phyloP scores from a whole-genome alignment of 2,113 vertebrate genomes.

The Riparia riparia region DNA sequence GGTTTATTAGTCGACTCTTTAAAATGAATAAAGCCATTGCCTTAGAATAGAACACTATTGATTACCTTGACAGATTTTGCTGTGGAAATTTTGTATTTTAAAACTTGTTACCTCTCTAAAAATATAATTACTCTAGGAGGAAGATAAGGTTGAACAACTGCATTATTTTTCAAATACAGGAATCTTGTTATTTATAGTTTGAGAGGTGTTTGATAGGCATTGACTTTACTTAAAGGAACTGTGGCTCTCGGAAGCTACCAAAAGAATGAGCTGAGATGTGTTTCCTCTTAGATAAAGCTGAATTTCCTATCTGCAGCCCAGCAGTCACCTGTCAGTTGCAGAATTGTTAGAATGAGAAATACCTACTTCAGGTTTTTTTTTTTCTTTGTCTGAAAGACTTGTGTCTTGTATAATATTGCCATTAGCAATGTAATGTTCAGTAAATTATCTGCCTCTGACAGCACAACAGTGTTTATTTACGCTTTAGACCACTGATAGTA shows the following conservation, averaged over 20 bases:
- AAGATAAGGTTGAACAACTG: constrained; percentile 29
- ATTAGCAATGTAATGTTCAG: not conserved
- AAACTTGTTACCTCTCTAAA: constrained; percentile 26
- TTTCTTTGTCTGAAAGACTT: not conserved
- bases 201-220: not conserved
- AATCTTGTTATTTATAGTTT: not conserved
- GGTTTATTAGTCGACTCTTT: not conserved
- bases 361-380: not conserved
- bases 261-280: constrained; percentile 4
- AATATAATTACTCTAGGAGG: constrained; percentile 7
- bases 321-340: not conserved
- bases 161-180: constrained; percentile 11
- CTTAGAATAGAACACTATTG: not conserved
- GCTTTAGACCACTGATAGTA: not conserved
- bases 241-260: not conserved
- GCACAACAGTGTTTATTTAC: not conserved
- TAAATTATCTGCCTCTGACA: not conserved
- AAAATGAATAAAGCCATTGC: not conserved
- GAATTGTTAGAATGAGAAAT: constrained; percentile 6
- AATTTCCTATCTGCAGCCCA: constrained; percentile 20
- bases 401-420: not conserved
- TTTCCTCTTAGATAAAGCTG: constrained; percentile 35
- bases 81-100: not conserved
- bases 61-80: not conserved
- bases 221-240: not conserved